phyloP scores from a whole-genome alignment of 2,113 vertebrate genomes.

The Nannospalax galili region DNA sequence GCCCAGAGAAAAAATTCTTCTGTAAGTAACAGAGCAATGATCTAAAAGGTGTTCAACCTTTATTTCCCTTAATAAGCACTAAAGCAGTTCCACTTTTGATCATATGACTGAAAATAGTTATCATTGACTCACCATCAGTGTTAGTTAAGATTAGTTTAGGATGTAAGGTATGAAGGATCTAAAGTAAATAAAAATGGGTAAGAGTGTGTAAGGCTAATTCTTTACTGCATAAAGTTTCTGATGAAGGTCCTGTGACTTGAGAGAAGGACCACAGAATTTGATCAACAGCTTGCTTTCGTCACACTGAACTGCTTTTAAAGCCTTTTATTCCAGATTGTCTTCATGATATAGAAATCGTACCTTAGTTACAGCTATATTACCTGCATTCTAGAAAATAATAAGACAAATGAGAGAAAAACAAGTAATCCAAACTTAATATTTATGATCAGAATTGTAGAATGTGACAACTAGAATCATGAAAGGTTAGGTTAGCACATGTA shows the following conservation, averaged over 20 bases:
- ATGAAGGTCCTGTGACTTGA: background rate
- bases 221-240: background rate
- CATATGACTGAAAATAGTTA: background rate
- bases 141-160: background rate
- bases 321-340: background rate
- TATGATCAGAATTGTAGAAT: background rate
- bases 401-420: background rate
- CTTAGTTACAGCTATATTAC: background rate
- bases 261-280: background rate
- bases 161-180: background rate
- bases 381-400: background rate
- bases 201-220: background rate
- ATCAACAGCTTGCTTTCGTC: background rate
- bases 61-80: background rate
- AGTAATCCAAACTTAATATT: background rate
- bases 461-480: background rate
- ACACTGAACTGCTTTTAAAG: background rate
- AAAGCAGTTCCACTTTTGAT: background rate
- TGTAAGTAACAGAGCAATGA: background rate
- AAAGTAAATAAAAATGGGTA: background rate
- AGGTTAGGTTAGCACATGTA: background rate
- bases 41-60: background rate
- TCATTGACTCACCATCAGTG: background rate
- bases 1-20: background rate
- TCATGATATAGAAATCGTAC: background rate